Evolutionary conservation across 2,797 vertebrate species (phyloP).

Genomic region (Poeciliopsis presidionis): DNA sequence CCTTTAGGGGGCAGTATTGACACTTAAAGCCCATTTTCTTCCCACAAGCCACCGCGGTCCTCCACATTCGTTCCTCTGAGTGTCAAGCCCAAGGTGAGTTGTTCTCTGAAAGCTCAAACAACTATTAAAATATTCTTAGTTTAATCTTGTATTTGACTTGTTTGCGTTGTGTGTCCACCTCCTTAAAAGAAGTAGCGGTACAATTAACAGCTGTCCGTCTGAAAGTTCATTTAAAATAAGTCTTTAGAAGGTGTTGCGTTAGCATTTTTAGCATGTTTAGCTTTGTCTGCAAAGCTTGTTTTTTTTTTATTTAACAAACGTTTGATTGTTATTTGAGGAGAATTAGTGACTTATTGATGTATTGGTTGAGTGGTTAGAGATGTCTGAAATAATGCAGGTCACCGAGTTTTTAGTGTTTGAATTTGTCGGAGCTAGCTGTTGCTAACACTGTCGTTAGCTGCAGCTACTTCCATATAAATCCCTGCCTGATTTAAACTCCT

Average conservation of each 20-base stretch:
- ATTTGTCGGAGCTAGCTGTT: background rate
- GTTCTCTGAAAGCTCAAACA: background rate
- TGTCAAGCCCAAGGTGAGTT: slow-evolving; percentile 81
- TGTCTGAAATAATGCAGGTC: background rate
- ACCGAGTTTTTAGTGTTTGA: background rate
- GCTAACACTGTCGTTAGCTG: background rate
- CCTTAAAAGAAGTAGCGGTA: accelerated
- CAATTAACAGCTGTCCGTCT: accelerated
- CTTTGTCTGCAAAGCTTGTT: background rate
- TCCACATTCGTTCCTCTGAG: slow-evolving; percentile 32
- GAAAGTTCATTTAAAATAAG: background rate
- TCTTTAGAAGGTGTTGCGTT: slow-evolving; percentile 7
- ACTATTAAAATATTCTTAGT: accelerated
- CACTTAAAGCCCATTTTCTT: accelerated
- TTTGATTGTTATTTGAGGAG: background rate
- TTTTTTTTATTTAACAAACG: background rate
- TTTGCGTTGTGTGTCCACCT: accelerated
- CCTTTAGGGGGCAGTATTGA: background rate
- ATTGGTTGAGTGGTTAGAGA: background rate
- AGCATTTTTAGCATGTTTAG: background rate
- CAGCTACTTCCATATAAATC: background rate
- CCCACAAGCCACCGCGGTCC: slow-evolving; percentile 70
- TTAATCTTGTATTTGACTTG: accelerated
- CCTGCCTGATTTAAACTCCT: background rate
- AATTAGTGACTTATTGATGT: background rate